These are phyloP conservation scores for Lepidurus packardi DNA, from an alignment of 1,140 invertebrate genomes.

Conservation along the genomic window DNA sequence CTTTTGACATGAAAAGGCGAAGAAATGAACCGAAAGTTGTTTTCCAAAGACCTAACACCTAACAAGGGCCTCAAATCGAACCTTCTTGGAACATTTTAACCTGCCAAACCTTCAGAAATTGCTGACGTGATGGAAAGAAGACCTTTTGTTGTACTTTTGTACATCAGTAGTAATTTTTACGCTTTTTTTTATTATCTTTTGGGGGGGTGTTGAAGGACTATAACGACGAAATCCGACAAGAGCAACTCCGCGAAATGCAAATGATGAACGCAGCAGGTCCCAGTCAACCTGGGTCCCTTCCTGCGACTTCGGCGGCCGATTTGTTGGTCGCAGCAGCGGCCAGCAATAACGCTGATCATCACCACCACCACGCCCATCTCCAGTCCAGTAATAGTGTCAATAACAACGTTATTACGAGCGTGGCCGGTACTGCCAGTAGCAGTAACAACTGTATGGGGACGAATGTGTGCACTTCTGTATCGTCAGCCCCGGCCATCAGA, in stretches of 20 bases:
- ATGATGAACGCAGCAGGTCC: constrained; percentile 50
- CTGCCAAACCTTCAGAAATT: no score
- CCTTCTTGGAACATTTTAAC: no score
- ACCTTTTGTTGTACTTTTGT: not conserved
- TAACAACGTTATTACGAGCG: constrained; percentile 13
- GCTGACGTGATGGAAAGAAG: not conserved
- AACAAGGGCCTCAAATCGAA: no score
- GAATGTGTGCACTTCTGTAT: not conserved
- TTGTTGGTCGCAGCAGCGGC: constrained; percentile 40
- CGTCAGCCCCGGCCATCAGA: not conserved
- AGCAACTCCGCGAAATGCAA: constrained; percentile 69
- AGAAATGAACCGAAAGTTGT: no score
- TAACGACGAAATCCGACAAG: constrained; percentile 72
- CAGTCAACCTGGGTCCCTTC: constrained; percentile 31
- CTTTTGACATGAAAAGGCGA: not conserved
- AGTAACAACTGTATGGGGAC: constrained; percentile 20
- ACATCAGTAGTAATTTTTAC: not conserved
- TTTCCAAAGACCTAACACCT: no score
- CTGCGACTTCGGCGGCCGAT: constrained; percentile 34
- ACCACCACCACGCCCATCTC: constrained; percentile 20
- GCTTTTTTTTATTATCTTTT: not conserved
- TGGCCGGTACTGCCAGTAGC: not conserved
- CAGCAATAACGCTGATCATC: constrained; percentile 38
- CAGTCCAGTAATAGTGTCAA: constrained; percentile 1
- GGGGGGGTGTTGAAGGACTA: constrained; percentile 62